These are phyloP conservation scores for Acromyrmex echinatior DNA, from an alignment of 1,140 invertebrate species.

Conservation along the genomic window DNA sequence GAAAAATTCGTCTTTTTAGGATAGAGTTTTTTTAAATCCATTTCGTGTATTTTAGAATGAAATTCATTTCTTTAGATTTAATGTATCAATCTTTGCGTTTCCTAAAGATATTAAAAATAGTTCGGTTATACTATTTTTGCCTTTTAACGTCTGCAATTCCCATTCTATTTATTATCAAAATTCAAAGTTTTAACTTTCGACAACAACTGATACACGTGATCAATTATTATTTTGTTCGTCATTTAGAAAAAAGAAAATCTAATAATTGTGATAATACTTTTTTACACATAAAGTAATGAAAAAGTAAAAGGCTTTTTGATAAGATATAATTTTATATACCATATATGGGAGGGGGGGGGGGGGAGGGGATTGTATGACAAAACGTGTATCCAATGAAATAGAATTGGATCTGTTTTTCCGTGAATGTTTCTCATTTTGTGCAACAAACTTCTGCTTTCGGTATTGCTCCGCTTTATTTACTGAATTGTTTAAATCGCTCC, in stretches of 20 bases:
- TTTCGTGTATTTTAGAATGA: background rate
- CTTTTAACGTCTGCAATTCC: background rate
- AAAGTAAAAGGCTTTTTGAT: background rate
- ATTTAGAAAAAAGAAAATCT: background rate
- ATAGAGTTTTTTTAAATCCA: background rate
- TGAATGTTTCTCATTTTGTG: background rate
- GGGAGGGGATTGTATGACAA: background rate
- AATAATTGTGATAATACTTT: background rate
- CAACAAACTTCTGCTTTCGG: background rate
- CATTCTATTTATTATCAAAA: background rate
- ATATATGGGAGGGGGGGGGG: too few species aligned
- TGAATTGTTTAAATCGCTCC: slow-evolving; percentile 24
- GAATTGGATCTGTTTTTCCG: background rate
- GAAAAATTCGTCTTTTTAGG: background rate
- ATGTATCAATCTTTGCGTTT: background rate
- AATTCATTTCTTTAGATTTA: slow-evolving; percentile 27
- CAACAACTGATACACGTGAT: background rate
- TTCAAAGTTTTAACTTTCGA: background rate
- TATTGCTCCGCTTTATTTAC: slow-evolving; percentile 8
- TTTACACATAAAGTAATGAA: background rate
- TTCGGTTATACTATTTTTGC: background rate
- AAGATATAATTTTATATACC: background rate
- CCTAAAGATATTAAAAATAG: background rate
- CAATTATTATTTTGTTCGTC: slow-evolving; percentile 10
- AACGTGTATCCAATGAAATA: background rate